Base-by-base conservation (phyloP, 2,113 vertebrate genomes). In the Climacteris rufus region DNA sequence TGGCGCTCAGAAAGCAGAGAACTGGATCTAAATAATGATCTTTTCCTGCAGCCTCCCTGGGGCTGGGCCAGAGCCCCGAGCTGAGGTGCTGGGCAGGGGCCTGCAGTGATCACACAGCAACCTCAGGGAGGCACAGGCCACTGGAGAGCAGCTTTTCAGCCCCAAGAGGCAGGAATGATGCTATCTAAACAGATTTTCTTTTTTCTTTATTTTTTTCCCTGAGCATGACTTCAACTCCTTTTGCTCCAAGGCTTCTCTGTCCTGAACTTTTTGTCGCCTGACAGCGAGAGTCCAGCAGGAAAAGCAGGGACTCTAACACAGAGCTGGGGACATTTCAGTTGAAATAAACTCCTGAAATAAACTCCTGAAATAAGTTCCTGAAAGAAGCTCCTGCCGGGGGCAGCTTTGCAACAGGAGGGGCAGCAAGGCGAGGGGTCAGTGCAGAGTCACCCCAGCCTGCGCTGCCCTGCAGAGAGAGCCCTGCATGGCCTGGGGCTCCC, bases 151-250 rank as follows among this genome's bases (percentile, higher is more conserved):
- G 15, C 60, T 72, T n/a, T 37, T 15, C 86, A 53, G 6, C 19
- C 37, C 79, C 49, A 7, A 42, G 37, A 57, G 54, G 80, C 63
- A 68, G 27, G 21, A 85, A 81, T 74, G 40, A 19, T 7, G 44
- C 75, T 47, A 7, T n/a, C 68, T 49, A 6, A n/a, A 65, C 22
- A 24, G 1, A 35, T 28, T 24, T 60, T 8, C 0, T 16, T 8
- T n/a, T 33, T 14, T 15, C 6, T 15, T 6, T 28, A 18, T 28
- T 27, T 59, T 39, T 11, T 4, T 0, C 11, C 42, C 27, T 11
- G 42, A 85, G 16, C 16, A 8, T 18, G 24, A 33, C 28, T 92
- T 92, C 63, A 52, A 33, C 88, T 80, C 27, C 54, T 59, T 83
- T 70, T 78, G 17, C 59, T 69, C 37, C 49, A 37, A 20, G 37